These are phyloP conservation scores for Anas acuta DNA, from an alignment of 2,797 vertebrate species.

Conservation along the genomic window DNA sequence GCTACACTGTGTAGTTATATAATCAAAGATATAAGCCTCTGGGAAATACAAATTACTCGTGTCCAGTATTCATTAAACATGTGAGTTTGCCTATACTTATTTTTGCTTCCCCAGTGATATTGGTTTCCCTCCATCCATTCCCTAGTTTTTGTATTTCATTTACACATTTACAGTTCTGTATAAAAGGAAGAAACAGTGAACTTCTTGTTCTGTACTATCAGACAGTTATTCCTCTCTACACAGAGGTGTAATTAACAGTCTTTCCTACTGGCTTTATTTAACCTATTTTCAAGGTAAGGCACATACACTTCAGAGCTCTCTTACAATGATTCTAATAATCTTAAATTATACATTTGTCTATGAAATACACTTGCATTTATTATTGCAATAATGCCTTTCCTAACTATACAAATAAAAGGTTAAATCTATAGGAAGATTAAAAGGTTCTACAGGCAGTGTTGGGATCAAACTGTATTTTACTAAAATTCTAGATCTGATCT, in stretches of 20 bases:
- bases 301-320: background rate
- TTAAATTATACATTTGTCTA: background rate
- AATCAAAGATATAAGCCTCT: background rate
- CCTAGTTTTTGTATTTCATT: background rate
- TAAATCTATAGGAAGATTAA: background rate
- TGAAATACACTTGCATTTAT: background rate
- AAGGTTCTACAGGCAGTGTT: background rate
- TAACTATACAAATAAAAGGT: background rate
- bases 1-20: background rate
- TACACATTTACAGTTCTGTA: background rate
- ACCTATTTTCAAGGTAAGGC: background rate
- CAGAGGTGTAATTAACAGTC: background rate
- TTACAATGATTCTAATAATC: background rate
- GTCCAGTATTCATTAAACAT: background rate
- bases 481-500: background rate
- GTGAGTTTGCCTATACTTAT: background rate
- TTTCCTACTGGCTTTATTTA: background rate
- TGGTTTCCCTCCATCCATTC: background rate
- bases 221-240: background rate
- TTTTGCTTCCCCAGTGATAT: background rate
- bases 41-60: background rate
- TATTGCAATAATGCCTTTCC: background rate
- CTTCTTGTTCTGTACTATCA: background rate
- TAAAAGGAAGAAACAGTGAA: background rate
- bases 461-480: background rate